A percentile compares a stretch with the other conserved stretches of the same genome.
phyloP scores from a whole-genome alignment of 1,140 invertebrate genomes.

The Asbolus verrucosus region DNA sequence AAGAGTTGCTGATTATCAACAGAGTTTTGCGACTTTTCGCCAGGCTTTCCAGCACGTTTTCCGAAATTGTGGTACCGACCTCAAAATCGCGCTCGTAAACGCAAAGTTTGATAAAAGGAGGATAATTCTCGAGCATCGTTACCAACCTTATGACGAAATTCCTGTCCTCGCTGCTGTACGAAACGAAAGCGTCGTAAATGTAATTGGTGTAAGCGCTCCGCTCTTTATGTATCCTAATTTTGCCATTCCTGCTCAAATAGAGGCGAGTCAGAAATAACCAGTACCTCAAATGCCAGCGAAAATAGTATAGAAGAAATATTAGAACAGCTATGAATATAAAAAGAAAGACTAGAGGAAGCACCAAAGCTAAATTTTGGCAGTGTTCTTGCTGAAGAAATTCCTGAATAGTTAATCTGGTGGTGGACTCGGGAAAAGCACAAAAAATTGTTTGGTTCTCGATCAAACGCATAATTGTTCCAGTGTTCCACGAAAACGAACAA shows the following conservation, averaged over 20 bases:
- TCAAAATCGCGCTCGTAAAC: slow-evolving; percentile 77
- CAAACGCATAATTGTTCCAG: slow-evolving; percentile 9
- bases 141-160: slow-evolving; percentile 72
- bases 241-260: slow-evolving; percentile 64
- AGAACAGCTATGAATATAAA: slow-evolving; percentile 34
- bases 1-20: slow-evolving; percentile 74
- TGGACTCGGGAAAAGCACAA: slow-evolving; percentile 18
- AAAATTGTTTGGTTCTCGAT: slow-evolving; percentile 13
- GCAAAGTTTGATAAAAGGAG: slow-evolving; percentile 71
- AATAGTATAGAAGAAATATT: slow-evolving; percentile 52
- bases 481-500: slow-evolving; percentile 58
- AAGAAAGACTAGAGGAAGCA: slow-evolving; percentile 40
- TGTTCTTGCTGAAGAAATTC: slow-evolving; percentile 8
- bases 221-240: slow-evolving; percentile 56
- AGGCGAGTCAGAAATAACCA: slow-evolving; percentile 69
- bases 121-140: slow-evolving; percentile 68
- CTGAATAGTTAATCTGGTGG: slow-evolving; percentile 43
- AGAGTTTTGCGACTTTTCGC: slow-evolving; percentile 72
- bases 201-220: slow-evolving; percentile 60
- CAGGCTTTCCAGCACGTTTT: slow-evolving; percentile 72
- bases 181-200: slow-evolving; percentile 76
- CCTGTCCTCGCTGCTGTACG: slow-evolving; percentile 74
- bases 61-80: slow-evolving; percentile 72
- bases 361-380: slow-evolving; percentile 28
- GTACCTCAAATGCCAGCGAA: slow-evolving; percentile 67